Conservation (phyloP, 2,797 vertebrate genomes). For the Trachurus trachurus region DNA sequence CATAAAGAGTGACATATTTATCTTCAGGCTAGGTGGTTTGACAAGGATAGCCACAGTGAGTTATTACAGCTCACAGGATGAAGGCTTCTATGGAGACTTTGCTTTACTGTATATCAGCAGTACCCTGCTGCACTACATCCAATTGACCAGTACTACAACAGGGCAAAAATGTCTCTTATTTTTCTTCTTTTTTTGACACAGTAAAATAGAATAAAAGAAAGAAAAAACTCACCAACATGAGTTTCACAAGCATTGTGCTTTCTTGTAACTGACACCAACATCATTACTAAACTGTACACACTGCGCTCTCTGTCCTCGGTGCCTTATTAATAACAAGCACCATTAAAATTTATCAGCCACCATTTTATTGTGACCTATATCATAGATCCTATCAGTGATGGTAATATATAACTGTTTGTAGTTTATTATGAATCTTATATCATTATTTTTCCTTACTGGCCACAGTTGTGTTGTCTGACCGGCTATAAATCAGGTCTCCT, state of each 20-base stretch:
- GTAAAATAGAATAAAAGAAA: neutral
- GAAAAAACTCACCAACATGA: neutral
- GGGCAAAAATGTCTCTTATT: slow-evolving; percentile 7
- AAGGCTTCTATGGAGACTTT: slow-evolving; percentile 67
- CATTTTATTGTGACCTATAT: slow-evolving; percentile 89
- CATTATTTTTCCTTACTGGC: slow-evolving; percentile 80
- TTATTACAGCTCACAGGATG: slow-evolving; percentile 76
- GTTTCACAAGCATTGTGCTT: slow-evolving; percentile 43
- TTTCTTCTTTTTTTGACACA: slow-evolving; percentile 3
- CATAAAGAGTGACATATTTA: slow-evolving; percentile 87
- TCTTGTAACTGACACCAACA: slow-evolving; percentile 53
- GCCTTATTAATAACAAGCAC: slow-evolving; percentile 91
- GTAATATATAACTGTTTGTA: slow-evolving; percentile 87
- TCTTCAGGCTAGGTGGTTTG: slow-evolving; percentile 82
- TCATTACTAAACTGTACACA: slow-evolving; percentile 58
- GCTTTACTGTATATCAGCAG: slow-evolving; percentile 58
- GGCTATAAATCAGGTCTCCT: slow-evolving; percentile 89
- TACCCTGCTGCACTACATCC: slow-evolving; percentile 31
- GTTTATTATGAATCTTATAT: slow-evolving; percentile 90
- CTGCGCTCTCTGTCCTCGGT: slow-evolving; percentile 65
- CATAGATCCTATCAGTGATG: slow-evolving; percentile 90
- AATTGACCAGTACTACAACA: slow-evolving; percentile 37
- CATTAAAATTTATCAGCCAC: slow-evolving; percentile 95
- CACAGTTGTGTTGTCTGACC: slow-evolving; percentile 79
- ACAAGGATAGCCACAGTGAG: slow-evolving; percentile 84